These are phyloP conservation scores for Dasyornis broadbenti DNA, from an alignment of 2,113 vertebrate genomes.

Conservation along the genomic window DNA sequence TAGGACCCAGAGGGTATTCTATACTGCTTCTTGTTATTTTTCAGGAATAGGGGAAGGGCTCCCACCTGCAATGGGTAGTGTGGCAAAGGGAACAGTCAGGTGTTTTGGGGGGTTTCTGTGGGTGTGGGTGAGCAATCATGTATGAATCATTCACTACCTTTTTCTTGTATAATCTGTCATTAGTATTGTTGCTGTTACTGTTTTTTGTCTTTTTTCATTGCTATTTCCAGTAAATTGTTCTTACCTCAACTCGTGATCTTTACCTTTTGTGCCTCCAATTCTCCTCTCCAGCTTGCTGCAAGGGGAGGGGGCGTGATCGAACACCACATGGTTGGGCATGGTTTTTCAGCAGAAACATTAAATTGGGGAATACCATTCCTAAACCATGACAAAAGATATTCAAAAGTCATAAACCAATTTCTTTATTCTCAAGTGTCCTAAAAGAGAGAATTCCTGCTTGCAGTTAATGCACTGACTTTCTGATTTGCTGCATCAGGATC, in stretches of 20 bases:
- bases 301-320: fast-evolving
- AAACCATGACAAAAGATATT: background rate
- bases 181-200: background rate
- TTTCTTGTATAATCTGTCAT: background rate
- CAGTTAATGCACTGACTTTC: background rate
- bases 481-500: background rate
- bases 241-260: background rate
- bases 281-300: background rate
- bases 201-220: background rate
- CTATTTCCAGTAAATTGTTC: background rate
- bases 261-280: background rate
- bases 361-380: background rate
- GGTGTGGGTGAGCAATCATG: fast-evolving
- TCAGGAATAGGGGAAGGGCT: background rate
- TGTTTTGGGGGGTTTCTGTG: background rate
- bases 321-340: background rate
- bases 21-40: background rate
- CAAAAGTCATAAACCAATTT: background rate
- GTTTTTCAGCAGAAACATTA: background rate
- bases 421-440: background rate
- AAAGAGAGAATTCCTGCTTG: background rate
- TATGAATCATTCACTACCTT: fast-evolving
- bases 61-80: fast-evolving
- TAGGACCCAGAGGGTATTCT: background rate
- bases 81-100: background rate